phyloP scores from a whole-genome alignment of 2,113 vertebrate genomes.

The Seriola quinqueradiata region DNA sequence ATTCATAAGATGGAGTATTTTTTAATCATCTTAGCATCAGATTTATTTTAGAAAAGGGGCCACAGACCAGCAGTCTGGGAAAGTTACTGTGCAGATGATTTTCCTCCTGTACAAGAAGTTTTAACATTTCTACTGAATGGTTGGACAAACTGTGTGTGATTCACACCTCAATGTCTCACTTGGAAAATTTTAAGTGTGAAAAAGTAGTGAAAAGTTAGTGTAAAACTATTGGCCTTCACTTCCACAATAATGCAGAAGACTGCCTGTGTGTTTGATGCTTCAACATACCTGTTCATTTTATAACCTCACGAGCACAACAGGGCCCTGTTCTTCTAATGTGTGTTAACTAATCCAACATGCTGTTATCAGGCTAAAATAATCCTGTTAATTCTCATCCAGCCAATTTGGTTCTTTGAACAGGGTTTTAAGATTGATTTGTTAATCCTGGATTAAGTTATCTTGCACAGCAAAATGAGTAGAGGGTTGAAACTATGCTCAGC shows the following conservation, averaged over 20 bases:
- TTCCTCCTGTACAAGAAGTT: not conserved
- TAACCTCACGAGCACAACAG: not conserved
- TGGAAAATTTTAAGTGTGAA: not conserved
- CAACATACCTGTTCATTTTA: not conserved
- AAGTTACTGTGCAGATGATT: not conserved
- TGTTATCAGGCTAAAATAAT: conserved; percentile 4
- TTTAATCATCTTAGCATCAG: no score
- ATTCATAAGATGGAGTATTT: no score
- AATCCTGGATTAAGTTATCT: not conserved
- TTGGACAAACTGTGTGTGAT: not conserved
- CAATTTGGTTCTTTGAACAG: conserved; percentile 11
- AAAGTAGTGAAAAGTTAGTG: not conserved
- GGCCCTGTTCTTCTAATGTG: not conserved
- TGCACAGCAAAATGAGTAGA: not conserved
- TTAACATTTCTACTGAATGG: not conserved
- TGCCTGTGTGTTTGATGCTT: not conserved
- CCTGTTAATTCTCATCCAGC: not conserved
- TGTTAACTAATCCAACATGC: conserved; percentile 1
- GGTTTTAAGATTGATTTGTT: not conserved
- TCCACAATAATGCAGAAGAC: not conserved
- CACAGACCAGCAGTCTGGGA: not conserved
- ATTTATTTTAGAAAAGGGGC: not conserved
- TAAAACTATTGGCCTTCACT: not conserved
- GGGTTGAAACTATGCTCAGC: not conserved
- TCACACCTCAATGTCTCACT: not conserved